phyloP scores from a whole-genome alignment of 2,113 vertebrate species.

The Albula glossodonta region DNA sequence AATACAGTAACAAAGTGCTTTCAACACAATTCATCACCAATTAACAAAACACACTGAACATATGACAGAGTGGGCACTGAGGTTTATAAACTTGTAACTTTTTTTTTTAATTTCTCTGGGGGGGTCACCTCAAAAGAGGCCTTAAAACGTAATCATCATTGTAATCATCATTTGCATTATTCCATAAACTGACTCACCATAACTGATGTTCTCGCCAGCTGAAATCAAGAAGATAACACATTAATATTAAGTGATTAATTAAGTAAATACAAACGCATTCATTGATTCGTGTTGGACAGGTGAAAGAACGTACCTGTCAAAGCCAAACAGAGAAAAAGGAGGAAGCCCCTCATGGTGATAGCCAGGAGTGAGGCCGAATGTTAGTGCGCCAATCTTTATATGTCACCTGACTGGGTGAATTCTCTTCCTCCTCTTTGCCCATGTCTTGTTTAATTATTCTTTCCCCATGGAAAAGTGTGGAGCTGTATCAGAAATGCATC shows the following conservation, averaged over 20 bases:
- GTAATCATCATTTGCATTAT: background rate
- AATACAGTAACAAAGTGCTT: background rate
- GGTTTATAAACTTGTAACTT: background rate
- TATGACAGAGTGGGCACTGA: background rate
- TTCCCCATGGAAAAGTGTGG: background rate
- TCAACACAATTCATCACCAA: background rate
- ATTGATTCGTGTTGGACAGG: background rate
- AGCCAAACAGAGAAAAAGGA: constrained; percentile 64
- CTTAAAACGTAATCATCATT: background rate
- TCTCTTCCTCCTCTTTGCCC: background rate
- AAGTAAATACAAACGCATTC: background rate
- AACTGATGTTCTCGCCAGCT: constrained; percentile 60
- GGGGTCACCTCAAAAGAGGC: background rate
- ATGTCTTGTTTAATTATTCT: background rate
- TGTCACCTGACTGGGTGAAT: background rate
- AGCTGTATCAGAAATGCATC: background rate
- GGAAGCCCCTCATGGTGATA: constrained; percentile 56
- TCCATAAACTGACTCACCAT: constrained; percentile 61
- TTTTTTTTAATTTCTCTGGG: background rate
- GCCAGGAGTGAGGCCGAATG: constrained; percentile 31
- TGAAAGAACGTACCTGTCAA: constrained; percentile 59
- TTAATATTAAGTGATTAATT: background rate
- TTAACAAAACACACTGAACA: background rate
- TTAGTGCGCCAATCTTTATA: constrained; percentile 48
- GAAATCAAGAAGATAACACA: constrained; percentile 20